Conservation (phyloP, 2,113 vertebrate genomes). For the Oreamnos americanus region DNA sequence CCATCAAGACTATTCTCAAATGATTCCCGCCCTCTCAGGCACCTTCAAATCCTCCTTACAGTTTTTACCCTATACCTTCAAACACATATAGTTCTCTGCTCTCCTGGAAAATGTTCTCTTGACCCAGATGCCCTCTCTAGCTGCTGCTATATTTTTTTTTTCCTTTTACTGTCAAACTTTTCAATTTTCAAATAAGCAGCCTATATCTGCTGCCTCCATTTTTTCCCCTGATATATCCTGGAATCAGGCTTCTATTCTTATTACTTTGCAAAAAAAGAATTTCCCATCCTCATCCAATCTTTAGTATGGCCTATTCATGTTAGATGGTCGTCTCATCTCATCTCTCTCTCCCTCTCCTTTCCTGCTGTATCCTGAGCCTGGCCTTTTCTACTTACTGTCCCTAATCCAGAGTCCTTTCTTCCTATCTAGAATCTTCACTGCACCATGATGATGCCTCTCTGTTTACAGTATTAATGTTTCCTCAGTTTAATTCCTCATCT, state of each 20-base stretch:
- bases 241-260: neutral
- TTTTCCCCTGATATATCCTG: neutral
- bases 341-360: too few relatives aligned
- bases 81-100: neutral
- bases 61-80: neutral
- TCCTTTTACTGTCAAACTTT: neutral
- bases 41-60: neutral
- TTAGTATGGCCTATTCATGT: neutral
- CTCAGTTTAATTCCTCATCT: neutral
- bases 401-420: neutral
- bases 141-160: neutral
- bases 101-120: conserved; percentile 9
- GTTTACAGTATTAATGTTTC: neutral
- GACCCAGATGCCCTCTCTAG: neutral
- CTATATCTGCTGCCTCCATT: neutral
- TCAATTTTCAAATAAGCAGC: conserved; percentile 7
- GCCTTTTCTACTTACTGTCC: neutral
- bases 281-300: neutral
- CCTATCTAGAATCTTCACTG: neutral
- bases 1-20: neutral
- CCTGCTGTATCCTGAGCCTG: neutral
- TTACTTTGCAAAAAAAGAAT: neutral
- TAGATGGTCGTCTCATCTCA: neutral
- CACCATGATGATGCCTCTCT: neutral
- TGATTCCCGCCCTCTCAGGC: neutral